Conservation (phyloP, 2,113 vertebrate species). For the Mormyrus lacerda region DNA sequence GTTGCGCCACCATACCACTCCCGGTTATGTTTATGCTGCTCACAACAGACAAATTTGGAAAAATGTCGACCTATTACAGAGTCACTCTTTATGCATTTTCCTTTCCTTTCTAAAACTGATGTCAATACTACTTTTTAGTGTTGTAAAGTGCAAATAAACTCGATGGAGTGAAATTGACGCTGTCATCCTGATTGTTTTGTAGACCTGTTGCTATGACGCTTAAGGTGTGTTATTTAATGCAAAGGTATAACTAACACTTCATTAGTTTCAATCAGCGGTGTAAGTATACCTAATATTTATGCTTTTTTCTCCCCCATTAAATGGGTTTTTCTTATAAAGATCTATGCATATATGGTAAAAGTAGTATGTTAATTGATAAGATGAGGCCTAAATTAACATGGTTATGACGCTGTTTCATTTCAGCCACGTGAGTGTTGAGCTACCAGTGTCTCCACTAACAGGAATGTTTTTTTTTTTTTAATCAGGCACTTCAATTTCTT, state of each 20-base stretch:
- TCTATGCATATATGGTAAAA: neutral
- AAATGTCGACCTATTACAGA: neutral
- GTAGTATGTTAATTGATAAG: neutral
- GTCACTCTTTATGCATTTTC: neutral
- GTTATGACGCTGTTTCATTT: neutral
- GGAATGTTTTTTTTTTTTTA: neutral
- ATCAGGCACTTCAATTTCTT: neutral
- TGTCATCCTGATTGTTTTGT: neutral
- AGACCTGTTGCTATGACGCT: neutral
- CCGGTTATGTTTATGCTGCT: neutral
- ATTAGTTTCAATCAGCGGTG: neutral
- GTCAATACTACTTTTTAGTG: neutral
- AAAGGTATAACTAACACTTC: neutral
- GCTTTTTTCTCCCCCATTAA: neutral
- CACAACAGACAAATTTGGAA: neutral
- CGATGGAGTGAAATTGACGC: neutral
- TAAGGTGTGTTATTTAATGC: neutral
- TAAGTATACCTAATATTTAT: neutral
- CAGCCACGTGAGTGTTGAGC: neutral
- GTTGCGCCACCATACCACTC: too few relatives aligned
- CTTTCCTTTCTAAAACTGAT: neutral
- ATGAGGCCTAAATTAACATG: neutral
- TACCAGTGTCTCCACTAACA: neutral
- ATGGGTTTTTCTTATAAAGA: neutral
- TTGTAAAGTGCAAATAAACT: neutral